phyloP scores from a whole-genome alignment of 2,113 vertebrate genomes.

The Planiliza haematocheilus region DNA sequence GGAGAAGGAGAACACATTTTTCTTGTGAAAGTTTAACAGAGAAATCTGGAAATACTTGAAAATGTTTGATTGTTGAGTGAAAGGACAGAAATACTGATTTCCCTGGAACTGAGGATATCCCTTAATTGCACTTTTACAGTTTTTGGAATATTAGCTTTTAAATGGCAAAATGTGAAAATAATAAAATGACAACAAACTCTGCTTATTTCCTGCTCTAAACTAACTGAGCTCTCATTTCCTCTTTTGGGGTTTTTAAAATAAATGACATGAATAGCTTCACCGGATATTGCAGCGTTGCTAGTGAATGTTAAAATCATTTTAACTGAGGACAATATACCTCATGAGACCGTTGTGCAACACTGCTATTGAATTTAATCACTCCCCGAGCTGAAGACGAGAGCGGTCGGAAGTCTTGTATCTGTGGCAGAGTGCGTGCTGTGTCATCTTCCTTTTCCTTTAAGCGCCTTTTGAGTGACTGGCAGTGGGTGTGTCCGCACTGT shows the following conservation, averaged over 20 bases:
- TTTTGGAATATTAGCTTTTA: background rate
- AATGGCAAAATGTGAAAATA: background rate
- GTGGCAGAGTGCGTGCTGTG: slow-evolving; percentile 47
- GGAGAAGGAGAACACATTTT: no score
- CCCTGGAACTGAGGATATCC: no score
- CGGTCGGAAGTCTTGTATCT: slow-evolving; percentile 51
- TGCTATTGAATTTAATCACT: background rate
- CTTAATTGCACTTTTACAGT: background rate
- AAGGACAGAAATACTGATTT: background rate
- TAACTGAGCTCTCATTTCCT: slow-evolving; percentile 48
- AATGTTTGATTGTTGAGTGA: background rate
- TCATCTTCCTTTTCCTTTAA: slow-evolving; percentile 68
- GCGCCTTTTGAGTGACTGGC: slow-evolving; percentile 47
- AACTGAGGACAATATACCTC: background rate
- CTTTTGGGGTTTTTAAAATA: slow-evolving; percentile 4
- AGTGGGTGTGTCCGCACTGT: slow-evolving; percentile 64
- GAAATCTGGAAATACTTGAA: background rate
- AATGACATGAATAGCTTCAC: slow-evolving; percentile 7
- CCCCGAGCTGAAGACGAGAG: slow-evolving; percentile 10
- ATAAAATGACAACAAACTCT: background rate
- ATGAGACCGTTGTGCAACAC: background rate
- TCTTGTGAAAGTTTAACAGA: background rate
- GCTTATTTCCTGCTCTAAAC: slow-evolving; percentile 4
- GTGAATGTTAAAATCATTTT: background rate
- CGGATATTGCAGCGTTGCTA: slow-evolving; percentile 11